Base-by-base conservation (phyloP, 2,888 invertebrate genomes). In the Odontocerum albicorne region DNA sequence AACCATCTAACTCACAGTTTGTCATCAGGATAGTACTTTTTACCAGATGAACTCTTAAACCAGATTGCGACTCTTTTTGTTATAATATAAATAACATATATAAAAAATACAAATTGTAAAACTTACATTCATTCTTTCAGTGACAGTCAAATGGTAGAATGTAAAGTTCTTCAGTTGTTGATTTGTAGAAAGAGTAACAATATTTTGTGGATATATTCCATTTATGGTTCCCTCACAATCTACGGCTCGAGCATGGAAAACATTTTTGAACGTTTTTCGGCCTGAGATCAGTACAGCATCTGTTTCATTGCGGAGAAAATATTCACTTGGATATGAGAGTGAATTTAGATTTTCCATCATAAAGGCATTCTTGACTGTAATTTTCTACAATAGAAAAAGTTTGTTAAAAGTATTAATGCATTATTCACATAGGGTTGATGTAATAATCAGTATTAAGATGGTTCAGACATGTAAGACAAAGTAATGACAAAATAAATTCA, bases 311-410 rank as follows among this genome's bases (percentile, higher is more conserved):
- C 66, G 65, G 56, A 73, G 66, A 3, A 83, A 64, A 59, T 72
- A 84, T 22, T 78, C 78, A 7, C 71, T 66, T 0, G 83, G 83
- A 65, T 80, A 85, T 43, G 64, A 63, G 1, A 82, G 62, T 17
- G 65, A 64, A 63, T 84, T 83, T 6, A 84, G 65, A 27, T 62
- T 64, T 13, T 67, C 63, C 15, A 75, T 64, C 1, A 65, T 55
- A 12, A 74, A 61, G 15, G 65, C 53, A 27, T 68, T 63, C 50
- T 70, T 67, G 3, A 74, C 66, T 38, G 66, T 63, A 10, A 81
- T 63, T 60, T 72, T 65, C 79, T 81, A 55, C 62, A 69, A 68
- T 45, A 27, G n/a, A n/a, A n/a, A n/a, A n/a, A n/a, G n/a, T n/a
- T n/a, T n/a, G n/a, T n/a, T n/a, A n/a, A n/a, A n/a, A n/a, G n/a